Evolutionary conservation across 1,140 invertebrate genomes (phyloP), one percentile per base, ranked within the genome.

Genomic region (Drusus annulatus): DNA sequence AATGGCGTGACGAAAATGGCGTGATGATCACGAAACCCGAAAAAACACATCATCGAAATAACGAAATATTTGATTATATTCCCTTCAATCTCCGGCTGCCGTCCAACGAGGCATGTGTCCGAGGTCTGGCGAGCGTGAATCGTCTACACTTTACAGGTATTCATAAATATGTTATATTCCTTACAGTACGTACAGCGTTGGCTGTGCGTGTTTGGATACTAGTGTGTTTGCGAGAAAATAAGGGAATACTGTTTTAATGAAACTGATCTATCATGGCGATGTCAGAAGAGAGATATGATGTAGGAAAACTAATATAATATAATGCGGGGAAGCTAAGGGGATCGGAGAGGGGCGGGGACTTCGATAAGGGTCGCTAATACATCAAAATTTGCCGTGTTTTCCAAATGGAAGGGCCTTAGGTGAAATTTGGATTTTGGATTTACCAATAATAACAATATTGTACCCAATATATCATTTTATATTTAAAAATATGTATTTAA

Each of bases 351-450:
- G 31, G 60, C 6, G 60, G 15, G 23, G 60, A 75, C 58, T 80
- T 82, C 81, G 81, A 83, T 83, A 83, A 83, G 81, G 80, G 58
- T 75, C 51, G 79, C 79, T 83, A 83, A 83, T 83, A 80, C 76
- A 83, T 83, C 81, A 83, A 83, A 80, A 75, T 75, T 75, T 21
- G 25, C 71, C 23, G 50, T 19, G 68, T 21, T 56, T 65, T 50
- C 50, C 68, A 36, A 65, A 45, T 65, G 68, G 63, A 31, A n/a
- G 63, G 63, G 63, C 28, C 15, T 60, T 31, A 50, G 16, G 50
- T 45, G n/a, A 45, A 45, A 45, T 45, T 45, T 45, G 36, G 10
- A 45, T 45, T 13, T 45, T 45, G 36, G 36, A 8, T 6, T 3
- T 0, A 8, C 8, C 5, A 4, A 36, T 36, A 36, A 36, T 36